Base-by-base conservation (phyloP, 2,888 invertebrate species). In the Epistrophe eligans region DNA sequence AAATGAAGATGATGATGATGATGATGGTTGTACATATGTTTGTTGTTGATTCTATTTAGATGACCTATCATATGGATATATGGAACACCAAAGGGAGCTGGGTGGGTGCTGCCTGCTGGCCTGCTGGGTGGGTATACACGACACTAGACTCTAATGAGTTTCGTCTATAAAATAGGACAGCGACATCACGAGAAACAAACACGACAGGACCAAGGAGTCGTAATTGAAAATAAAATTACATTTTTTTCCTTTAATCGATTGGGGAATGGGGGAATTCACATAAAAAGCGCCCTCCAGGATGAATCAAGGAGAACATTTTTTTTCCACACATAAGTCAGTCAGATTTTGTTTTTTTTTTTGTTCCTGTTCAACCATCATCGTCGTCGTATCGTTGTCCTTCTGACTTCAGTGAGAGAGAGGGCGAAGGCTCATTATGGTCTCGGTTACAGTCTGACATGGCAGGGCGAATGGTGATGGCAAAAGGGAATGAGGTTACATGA, bases 181-280 rank as follows among this genome's bases (percentile, higher is more conserved):
- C 60, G 62, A 40, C 3, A 24, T 24, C 62, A 52, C 40, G 24
- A 67, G 48, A 24, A 72, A 50, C 45, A 71, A 58, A 82, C 57
- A 35, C 28, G 48, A 73, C 60, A 72, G 71, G 57, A 64, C 79
- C 40, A 66, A 76, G 64, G 66, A 80, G 64, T 81, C 81, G 84
- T 84, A 84, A 84, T 84, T 84, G 81, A 81, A 84, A 84, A 84
- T 81, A 72, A 84, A 81, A 84, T 81, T 81, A 76, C 71, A n/a
- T 84, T 81, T 77, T 55, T 77, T 72, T 72, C 43, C 71, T 77
- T 77, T 77, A 81, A 84, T 84, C 84, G 81, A 84, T 84, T 67
- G 38, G 67, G 45, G 80, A 73, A 79, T 73, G 62, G 24, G 38
- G 62, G 40, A 62, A 15, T 24, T 62, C 15, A 24, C 40, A 74